Evolutionary conservation across 2,888 invertebrate genomes (phyloP).

Genomic region (Amphipyra tragopoginis): DNA sequence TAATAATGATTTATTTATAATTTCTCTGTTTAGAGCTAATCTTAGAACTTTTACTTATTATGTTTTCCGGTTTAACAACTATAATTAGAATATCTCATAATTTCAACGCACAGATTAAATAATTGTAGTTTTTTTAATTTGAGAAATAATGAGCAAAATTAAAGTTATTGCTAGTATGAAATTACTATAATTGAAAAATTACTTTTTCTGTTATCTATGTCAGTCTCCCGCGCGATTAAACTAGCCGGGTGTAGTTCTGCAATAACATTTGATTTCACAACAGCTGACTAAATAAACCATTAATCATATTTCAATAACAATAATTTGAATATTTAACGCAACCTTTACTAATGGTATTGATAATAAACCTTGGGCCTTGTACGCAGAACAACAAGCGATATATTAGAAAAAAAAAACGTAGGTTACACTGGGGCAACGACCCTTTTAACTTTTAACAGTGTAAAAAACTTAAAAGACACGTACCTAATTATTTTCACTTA

Average conservation of each 20-base stretch:
- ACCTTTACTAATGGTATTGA: slow-evolving; percentile 19
- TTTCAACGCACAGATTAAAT: too few relatives aligned
- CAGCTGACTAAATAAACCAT: slow-evolving; percentile 25
- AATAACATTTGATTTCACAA: slow-evolving; percentile 36
- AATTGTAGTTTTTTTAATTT: too few relatives aligned
- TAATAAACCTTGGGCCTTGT: slow-evolving; percentile 50
- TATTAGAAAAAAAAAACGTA: slow-evolving; percentile 13
- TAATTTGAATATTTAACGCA: slow-evolving; percentile 37
- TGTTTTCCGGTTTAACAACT: slow-evolving; percentile 12
- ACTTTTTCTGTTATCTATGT: background rate
- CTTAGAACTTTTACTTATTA: slow-evolving; percentile 43
- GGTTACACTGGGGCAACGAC: slow-evolving; percentile 29
- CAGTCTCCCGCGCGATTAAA: background rate
- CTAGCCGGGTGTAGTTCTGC: background rate
- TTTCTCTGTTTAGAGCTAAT: slow-evolving; percentile 24
- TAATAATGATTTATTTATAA: slow-evolving; percentile 46
- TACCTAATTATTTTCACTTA: slow-evolving; percentile 57
- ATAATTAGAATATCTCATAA: background rate
- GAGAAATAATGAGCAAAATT: background rate
- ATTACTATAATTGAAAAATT: background rate
- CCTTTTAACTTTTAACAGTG: slow-evolving; percentile 20
- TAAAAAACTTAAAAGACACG: slow-evolving; percentile 44
- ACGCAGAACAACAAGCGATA: slow-evolving; percentile 18
- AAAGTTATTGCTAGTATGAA: background rate
- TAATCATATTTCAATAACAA: slow-evolving; percentile 25